Evolutionary conservation across 1,140 invertebrate species (phyloP), one percentile per base, ranked within the genome.

Genomic region (Bombus fervidus): DNA sequence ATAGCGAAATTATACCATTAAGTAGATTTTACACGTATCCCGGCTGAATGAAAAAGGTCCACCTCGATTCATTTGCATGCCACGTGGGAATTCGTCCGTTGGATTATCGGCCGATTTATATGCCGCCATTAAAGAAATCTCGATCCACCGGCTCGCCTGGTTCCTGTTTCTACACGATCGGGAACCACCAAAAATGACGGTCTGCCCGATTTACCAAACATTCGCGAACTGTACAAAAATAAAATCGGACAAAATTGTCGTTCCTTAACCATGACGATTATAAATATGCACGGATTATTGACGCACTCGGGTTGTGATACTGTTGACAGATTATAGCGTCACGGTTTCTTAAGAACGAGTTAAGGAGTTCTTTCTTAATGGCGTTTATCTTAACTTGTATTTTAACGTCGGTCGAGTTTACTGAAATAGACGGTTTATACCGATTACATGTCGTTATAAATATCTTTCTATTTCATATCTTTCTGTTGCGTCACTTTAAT

Each of bases 1-100:
- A 94, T 94, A 91, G 92, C 90, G 78, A 92, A 93, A 94, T 94
- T 94, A 94, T 94, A 90, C 93, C 87, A 91, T 92, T 89, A 88
- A 90, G 88, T 87, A 88, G 88, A 90, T 86, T 91, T 90, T 83
- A 88, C 90, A 83, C 80, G 91, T 88, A 87, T 91, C 86, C 81
- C 22, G 85, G 64, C 86, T 77, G 85, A 90, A 91, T 88, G 25
- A 41, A 89, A 90, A 92, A 91, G 83, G 76, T 88, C 84, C 78
- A 69, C 80, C 28, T 3, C 1, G 53, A 81, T 59, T 91, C 88
- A 93, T 94, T 94, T 93, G 90, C 91, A 94, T 94, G 90, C 88
- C 91, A 91, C 90, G 87, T 92, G 91, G 85, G 89, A 93, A 92
- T 85, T 85, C 82, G 76, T 86, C 64, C 86, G 76, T n/a, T 81